A percentile compares a stretch with the other conserved stretches of the same genome.
These are phyloP conservation scores for Lysandra bellargus DNA, from an alignment of 2,888 invertebrate species.

Conservation along the genomic window DNA sequence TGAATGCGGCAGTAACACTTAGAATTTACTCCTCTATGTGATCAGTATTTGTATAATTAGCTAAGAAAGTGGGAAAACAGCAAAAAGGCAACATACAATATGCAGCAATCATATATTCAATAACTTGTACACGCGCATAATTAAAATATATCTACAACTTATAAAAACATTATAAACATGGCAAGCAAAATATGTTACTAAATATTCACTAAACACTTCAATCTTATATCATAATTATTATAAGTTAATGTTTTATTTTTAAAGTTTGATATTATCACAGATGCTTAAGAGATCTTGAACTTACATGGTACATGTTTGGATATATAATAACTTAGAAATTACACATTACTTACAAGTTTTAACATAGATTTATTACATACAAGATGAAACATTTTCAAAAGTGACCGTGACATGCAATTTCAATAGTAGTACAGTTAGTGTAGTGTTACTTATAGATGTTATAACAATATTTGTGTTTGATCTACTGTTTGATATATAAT, in stretches of 20 bases:
- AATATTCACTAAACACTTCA: constrained; percentile 41
- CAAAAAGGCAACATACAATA: constrained; percentile 32
- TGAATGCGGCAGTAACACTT: not conserved
- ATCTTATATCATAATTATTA: constrained; percentile 55
- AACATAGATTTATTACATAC: constrained; percentile 21
- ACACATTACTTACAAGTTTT: constrained; percentile 33
- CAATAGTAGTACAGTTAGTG: not conserved
- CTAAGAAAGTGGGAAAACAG: not conserved
- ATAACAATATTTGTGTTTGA: not conserved
- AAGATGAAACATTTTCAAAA: not conserved
- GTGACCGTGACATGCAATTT: not conserved
- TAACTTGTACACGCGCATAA: constrained; percentile 53
- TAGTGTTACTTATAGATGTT: not conserved
- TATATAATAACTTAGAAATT: constrained; percentile 50
- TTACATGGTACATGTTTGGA: constrained; percentile 71
- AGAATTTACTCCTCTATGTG: too few relatives aligned
- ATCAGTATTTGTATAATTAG: not conserved
- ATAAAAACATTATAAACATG: constrained; percentile 51
- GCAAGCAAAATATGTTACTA: constrained; percentile 54
- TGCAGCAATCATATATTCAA: constrained; percentile 65
- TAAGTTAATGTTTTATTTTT: constrained; percentile 72
- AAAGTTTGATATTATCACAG: constrained; percentile 78
- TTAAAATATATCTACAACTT: constrained; percentile 45
- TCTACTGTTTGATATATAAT: too few relatives aligned
- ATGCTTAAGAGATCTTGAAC: constrained; percentile 78